phyloP scores from a whole-genome alignment of 2,888 invertebrate genomes.

The Caradrina clavipalpis region DNA sequence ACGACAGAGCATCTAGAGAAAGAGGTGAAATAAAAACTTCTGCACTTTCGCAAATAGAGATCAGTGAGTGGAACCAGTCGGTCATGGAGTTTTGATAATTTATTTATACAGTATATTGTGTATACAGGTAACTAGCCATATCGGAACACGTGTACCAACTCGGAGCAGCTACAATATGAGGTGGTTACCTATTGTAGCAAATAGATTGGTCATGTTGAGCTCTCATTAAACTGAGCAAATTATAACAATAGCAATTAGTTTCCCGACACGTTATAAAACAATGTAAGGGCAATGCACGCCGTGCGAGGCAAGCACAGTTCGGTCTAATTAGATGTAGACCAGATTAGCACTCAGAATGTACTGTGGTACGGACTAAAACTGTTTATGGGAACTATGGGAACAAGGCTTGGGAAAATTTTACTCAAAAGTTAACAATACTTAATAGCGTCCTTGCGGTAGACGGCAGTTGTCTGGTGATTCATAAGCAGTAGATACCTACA shows the following conservation, averaged over 20 bases:
- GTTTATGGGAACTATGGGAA: background rate
- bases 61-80: background rate
- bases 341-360: background rate
- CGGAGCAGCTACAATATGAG: background rate
- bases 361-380: background rate
- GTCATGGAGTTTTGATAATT: background rate
- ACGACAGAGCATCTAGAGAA: background rate
- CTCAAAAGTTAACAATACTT: background rate
- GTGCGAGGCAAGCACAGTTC: slow-evolving; percentile 16
- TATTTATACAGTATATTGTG: too few relatives aligned
- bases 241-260: slow-evolving; percentile 7
- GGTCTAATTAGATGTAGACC: background rate
- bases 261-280: slow-evolving; percentile 8
- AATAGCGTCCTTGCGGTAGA: background rate
- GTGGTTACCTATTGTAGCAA: background rate
- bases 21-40: background rate
- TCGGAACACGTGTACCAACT: too few relatives aligned
- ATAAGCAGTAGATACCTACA: background rate
- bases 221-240: slow-evolving; percentile 9
- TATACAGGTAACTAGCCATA: too few relatives aligned
- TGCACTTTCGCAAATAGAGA: background rate
- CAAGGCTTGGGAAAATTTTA: background rate
- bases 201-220: background rate
- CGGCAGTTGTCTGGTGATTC: background rate
- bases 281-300: slow-evolving; percentile 31